phyloP scores from a whole-genome alignment of 2,797 vertebrate genomes.

The Phalanger gymnotis region DNA sequence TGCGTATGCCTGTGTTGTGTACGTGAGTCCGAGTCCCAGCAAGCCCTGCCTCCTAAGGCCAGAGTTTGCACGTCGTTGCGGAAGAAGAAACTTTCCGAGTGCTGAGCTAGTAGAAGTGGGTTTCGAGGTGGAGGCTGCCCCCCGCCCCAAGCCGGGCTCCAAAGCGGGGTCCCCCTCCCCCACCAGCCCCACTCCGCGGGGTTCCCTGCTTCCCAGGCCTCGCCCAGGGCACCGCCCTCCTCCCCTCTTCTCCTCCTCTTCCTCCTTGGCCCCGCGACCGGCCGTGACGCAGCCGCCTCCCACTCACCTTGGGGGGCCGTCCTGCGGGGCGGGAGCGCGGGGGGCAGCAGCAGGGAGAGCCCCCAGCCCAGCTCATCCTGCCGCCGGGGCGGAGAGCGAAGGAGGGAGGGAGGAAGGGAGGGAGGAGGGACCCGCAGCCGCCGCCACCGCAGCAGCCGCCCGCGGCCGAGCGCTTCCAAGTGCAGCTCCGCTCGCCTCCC shows the following conservation, averaged over 20 bases:
- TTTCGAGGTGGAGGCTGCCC: not conserved
- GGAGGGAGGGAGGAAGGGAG: slow-evolving; percentile 25
- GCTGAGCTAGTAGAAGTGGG: not conserved
- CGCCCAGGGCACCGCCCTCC: slow-evolving; percentile 48
- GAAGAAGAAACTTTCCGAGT: not conserved
- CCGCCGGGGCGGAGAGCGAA: slow-evolving; percentile 39
- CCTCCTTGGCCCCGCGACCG: not conserved
- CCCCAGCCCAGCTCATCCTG: slow-evolving; percentile 73
- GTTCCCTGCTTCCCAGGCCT: slow-evolving; percentile 65
- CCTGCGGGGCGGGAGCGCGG: slow-evolving; percentile 70
- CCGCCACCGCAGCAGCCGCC: slow-evolving; percentile 13
- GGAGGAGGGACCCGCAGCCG: slow-evolving; percentile 40
- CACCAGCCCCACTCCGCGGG: not conserved
- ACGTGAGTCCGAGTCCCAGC: slow-evolving; percentile 5
- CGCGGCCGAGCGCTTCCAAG: no score
- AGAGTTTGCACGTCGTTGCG: not conserved
- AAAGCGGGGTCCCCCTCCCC: not conserved
- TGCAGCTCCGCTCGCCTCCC: not conserved
- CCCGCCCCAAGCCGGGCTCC: not conserved
- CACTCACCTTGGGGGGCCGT: slow-evolving; percentile 79
- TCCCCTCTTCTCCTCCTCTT: not conserved
- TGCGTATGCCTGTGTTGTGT: not conserved
- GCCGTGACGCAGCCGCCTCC: slow-evolving; percentile 65
- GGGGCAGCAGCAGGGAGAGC: slow-evolving; percentile 73
- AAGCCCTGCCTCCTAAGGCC: not conserved